phyloP scores from a whole-genome alignment of 2,888 invertebrate genomes.

The Standfussiana lucernea region DNA sequence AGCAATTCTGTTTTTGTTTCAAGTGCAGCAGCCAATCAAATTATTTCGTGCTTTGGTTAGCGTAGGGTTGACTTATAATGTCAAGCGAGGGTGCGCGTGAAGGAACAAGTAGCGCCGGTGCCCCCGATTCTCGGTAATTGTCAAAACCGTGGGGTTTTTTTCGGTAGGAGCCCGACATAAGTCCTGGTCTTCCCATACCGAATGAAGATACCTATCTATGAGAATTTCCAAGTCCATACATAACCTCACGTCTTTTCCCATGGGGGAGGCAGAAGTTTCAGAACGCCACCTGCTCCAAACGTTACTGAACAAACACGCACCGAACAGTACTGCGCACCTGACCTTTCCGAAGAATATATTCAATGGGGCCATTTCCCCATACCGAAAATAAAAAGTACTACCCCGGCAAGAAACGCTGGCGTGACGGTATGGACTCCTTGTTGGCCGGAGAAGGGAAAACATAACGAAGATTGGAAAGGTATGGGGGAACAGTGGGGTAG shows the following conservation, averaged over 20 bases:
- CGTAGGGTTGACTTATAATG: constrained; percentile 13
- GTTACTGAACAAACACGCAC: not conserved
- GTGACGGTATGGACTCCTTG: not conserved
- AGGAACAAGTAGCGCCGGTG: not conserved
- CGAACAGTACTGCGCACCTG: not conserved
- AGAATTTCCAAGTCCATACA: not conserved
- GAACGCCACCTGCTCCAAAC: not conserved
- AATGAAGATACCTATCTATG: not conserved
- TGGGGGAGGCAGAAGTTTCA: not conserved
- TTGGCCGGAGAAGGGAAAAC: not conserved
- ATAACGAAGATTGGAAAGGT: not conserved
- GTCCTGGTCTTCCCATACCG: not conserved
- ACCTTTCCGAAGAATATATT: not conserved
- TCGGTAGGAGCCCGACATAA: not conserved
- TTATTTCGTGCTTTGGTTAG: not conserved
- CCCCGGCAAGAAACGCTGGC: not conserved
- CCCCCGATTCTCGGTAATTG: not conserved
- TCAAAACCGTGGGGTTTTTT: not conserved
- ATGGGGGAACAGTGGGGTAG: not conserved
- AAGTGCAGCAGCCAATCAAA: constrained; percentile 10
- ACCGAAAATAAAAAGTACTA: not conserved
- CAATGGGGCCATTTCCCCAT: not conserved
- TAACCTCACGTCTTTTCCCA: not conserved
- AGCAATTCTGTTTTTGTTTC: constrained; percentile 5
- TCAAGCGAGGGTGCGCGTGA: not conserved